Base-by-base conservation (phyloP, 2,888 invertebrate genomes). In the Ariolimax columbianus region DNA sequence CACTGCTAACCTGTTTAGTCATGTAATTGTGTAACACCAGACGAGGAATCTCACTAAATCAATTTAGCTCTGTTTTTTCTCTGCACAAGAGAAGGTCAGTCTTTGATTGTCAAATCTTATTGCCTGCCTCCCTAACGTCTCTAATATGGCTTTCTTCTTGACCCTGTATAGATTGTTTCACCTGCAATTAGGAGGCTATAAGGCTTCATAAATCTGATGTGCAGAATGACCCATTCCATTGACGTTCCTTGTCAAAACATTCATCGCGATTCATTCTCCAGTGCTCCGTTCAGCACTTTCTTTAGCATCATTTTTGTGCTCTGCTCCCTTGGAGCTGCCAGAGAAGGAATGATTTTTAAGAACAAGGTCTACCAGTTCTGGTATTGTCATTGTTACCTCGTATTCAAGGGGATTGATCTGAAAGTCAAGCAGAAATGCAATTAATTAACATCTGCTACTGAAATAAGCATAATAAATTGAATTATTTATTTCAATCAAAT, bases 341-440 rank as follows among this genome's bases (percentile, higher is more conserved):
- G 79, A 23, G n/a, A 79, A 40, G 73, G 72, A 72, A 75, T 80
- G 85, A 63, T 80, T 85, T 66, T 68, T 80, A 72, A 85, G 26
- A 33, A 85, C 81, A 26, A 68, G 66, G 68, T 85, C 85, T 68
- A 85, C 81, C 11, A 85, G 81, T 36, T 85, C 85, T 11, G 85
- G 81, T 51, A 85, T 81, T 38, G 85, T 81, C 85, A 85, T 85
- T n/a, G 59, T 85, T 11, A 85, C 77, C 43, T 85, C 85, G 51
- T 85, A 85, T 33, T 85, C 85, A 7, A 85, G 51, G 0, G 85
- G 85, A 47, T 81, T 85, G 63, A 81, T 66, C 85, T 85, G 84
- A 30, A 72, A 38, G 33, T 33, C 11, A 30, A 72, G 17, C n/a
- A 66, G 7, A 33, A 2, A 77, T 23, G 55, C 17, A 33, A 55